Evolutionary conservation across 2,888 invertebrate species (phyloP).

Genomic region (Diplolepis rosae): DNA sequence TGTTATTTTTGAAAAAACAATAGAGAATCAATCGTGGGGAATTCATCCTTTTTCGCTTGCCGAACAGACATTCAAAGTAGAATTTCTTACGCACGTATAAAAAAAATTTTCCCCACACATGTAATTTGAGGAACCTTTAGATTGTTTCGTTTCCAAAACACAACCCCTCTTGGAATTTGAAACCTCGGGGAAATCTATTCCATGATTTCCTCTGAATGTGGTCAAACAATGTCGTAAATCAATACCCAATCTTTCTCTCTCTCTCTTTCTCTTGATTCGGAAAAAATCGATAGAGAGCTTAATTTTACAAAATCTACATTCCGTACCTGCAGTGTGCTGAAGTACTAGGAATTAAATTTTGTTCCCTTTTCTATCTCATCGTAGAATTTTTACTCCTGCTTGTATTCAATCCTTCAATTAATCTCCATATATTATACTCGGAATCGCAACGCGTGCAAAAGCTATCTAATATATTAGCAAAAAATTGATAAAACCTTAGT

Average conservation of each 20-base stretch:
- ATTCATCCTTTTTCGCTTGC: background rate
- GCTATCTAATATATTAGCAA: no score
- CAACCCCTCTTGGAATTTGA: constrained; percentile 8
- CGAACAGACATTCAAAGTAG: no score
- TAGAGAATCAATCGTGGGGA: no score
- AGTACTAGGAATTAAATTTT: background rate
- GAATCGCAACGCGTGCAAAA: no score
- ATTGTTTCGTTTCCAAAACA: constrained; percentile 21
- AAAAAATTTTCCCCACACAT: background rate
- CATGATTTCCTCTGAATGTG: constrained; percentile 15
- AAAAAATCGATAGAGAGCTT: constrained; percentile 7
- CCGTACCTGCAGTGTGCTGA: background rate
- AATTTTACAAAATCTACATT: background rate
- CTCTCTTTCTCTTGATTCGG: background rate
- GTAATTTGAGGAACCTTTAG: constrained; percentile 11
- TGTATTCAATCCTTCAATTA: no score
- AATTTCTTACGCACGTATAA: no score
- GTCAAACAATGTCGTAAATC: constrained; percentile 21
- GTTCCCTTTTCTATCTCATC: background rate
- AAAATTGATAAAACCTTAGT: no score
- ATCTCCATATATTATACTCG: no score
- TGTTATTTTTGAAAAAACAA: background rate
- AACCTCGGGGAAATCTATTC: constrained; percentile 19
- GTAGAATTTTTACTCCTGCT: no score
- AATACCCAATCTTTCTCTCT: background rate